Conservation (phyloP, 2,888 invertebrate species). For the Horisme vitalbata region DNA sequence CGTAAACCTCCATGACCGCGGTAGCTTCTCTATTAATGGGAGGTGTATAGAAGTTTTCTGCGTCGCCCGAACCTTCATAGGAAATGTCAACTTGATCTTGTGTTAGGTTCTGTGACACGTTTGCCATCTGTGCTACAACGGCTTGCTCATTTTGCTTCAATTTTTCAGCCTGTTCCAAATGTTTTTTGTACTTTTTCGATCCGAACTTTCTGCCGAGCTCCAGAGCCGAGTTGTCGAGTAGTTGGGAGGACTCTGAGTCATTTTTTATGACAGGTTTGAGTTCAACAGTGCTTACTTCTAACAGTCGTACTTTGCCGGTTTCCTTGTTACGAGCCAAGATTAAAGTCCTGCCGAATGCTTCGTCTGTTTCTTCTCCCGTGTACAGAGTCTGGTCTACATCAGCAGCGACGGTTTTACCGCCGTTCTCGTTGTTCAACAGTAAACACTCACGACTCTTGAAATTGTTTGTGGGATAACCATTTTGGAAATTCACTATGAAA, state of each 20-base stretch:
- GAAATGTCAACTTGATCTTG: constrained; percentile 62
- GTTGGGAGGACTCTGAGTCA: constrained; percentile 38
- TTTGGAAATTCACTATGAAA: constrained; percentile 61
- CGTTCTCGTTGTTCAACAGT: constrained; percentile 46
- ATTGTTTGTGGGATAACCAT: constrained; percentile 59
- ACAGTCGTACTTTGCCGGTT: constrained; percentile 64
- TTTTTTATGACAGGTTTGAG: constrained; percentile 52
- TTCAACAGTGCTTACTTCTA: constrained; percentile 56
- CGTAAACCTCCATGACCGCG: constrained; percentile 71
- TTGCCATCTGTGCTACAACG: constrained; percentile 82
- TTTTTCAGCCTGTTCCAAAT: constrained; percentile 83
- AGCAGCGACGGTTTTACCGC: constrained; percentile 43
- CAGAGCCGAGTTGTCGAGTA: constrained; percentile 52
- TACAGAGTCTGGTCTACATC: constrained; percentile 56
- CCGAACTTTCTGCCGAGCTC: constrained; percentile 85
- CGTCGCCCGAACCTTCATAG: constrained; percentile 54
- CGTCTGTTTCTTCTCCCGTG: constrained; percentile 55
- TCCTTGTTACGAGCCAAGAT: constrained; percentile 55
- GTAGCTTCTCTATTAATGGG: constrained; percentile 74
- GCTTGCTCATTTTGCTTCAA: constrained; percentile 82
- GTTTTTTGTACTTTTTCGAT: constrained; percentile 83
- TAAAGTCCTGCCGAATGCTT: constrained; percentile 54
- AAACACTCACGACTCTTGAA: constrained; percentile 47
- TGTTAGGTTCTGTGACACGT: constrained; percentile 67
- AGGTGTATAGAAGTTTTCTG: constrained; percentile 74